Base-by-base conservation (phyloP, 2,888 invertebrate species). In the Heliconius cydno region DNA sequence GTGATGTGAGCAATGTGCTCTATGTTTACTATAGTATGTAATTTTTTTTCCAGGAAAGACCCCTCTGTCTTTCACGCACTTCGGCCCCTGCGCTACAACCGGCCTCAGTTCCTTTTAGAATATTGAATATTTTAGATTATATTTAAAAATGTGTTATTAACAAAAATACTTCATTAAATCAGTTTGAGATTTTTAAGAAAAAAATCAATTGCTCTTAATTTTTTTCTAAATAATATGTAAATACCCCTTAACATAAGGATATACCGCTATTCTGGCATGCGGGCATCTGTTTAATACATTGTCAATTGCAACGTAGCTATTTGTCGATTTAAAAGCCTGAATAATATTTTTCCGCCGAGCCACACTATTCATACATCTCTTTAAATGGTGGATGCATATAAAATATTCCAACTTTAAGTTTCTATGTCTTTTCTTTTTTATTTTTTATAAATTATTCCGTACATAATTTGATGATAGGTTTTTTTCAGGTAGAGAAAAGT, bases 291-390 rank as follows among this genome's bases (percentile, higher is more conserved):
- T 94, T 93, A 94, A 93, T 94, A 93, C 92, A 92, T 92, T 94
- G 94, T 94, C 94, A 94, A 94, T 93, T 92, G 93, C 94, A 95
- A 90, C 90, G 90, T 88, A 87, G 91, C 94, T 90, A 94, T 95
- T 94, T 94, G 92, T 95, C 93, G 89, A 87, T 90, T 92, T 94
- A 93, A 94, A 92, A 94, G 90, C 92, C 90, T 85, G 82, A 83
- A 83, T 85, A 86, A 88, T 92, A 91, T 90, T 90, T 91, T 90
- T 89, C 86, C 82, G 85, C 85, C 86, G 89, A 90, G 91, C 92
- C 88, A 88, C 84, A 88, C 87, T 87, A 86, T 88, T 84, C 85
- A 83, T 84, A 84, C 78, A 78, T 75, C 66, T 74, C 60, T 75
- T 67, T 82, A 76, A 79, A n/a, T 41, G 30, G 41, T 70, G 67